Evolutionary conservation across 2,113 vertebrate genomes (phyloP), one percentile per base, ranked within the genome.

Genomic region (Coregonus clupeaformis): DNA sequence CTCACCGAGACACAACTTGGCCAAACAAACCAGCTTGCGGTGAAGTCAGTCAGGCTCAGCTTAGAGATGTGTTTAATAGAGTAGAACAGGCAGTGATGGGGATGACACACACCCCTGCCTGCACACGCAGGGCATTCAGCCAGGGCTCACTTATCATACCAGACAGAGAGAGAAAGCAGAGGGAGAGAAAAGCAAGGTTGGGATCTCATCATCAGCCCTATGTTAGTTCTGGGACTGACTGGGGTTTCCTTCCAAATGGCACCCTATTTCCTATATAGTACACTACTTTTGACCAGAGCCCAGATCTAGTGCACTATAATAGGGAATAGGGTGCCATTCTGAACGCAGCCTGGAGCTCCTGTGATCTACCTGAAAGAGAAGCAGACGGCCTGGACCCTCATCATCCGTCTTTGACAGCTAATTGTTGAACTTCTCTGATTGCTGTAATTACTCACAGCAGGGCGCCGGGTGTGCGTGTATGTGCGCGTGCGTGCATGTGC

Each of bases 341-440:
- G 14, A 3, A 42, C 3, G 16, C 49, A 52, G 16, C 49, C 49
- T 47, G 72, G 75, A 68, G 27, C 85, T 83, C 84, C 72, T 75
- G 80, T 82, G 84, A 86, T 86, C 82, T 80, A 57, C 75, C 84
- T 90, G 85, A 91, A 85, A 89, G 86, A 89, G 64, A 78, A 89
- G 83, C 78, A 20, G 73, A 57, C 77, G 55, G 81, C 76, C 69
- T 71, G 70, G 73, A 84, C 85, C 76, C 80, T 86, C 91, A 42
- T 42, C 36, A 91, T 91, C 86, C 89, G 88, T 90, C 85, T 90
- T 68, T 76, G 88, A 86, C 89, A 86, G 84, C 75, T 89, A 88
- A 89, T 88, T 91, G 91, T 92, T 92, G 87, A 91, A 87, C 80
- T 89, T 91, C 57, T 82, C 84, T 91, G 91, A 91, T 92, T 91